These are phyloP conservation scores for Falco naumanni DNA, from an alignment of 2,797 vertebrate genomes.

Conservation along the genomic window DNA sequence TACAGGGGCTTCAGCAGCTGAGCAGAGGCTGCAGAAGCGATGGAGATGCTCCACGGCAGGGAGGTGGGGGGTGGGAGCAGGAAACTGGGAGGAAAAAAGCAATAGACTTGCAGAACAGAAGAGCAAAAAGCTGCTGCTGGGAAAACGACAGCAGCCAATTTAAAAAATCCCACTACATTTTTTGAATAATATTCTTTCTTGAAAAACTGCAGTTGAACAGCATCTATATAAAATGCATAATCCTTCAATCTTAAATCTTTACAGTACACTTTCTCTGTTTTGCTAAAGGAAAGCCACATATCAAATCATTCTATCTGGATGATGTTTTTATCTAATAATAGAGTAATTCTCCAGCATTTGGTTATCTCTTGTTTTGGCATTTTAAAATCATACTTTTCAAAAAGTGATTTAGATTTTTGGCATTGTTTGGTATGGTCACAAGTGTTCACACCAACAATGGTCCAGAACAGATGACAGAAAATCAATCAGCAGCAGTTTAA, in stretches of 20 bases:
- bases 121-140: background rate
- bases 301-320: background rate
- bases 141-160: background rate
- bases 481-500: background rate
- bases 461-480: background rate
- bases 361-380: background rate
- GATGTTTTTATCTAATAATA: background rate
- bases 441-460: background rate
- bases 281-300: background rate
- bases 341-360: background rate
- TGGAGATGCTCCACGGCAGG: background rate
- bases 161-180: background rate
- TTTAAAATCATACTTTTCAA: background rate
- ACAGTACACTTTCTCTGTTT: background rate
- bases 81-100: rapidly evolving
- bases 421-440: background rate
- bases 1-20: background rate
- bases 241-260: background rate
- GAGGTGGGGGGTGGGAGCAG: too few species aligned
- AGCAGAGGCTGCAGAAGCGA: background rate
- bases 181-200: background rate
- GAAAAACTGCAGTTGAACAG: background rate
- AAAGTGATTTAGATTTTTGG: background rate
- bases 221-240: background rate
- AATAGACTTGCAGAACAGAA: background rate